A percentile compares a stretch with the other conserved stretches of the same genome.
Conservation (phyloP, 2,888 invertebrate genomes). For the Aphidius colemani region DNA sequence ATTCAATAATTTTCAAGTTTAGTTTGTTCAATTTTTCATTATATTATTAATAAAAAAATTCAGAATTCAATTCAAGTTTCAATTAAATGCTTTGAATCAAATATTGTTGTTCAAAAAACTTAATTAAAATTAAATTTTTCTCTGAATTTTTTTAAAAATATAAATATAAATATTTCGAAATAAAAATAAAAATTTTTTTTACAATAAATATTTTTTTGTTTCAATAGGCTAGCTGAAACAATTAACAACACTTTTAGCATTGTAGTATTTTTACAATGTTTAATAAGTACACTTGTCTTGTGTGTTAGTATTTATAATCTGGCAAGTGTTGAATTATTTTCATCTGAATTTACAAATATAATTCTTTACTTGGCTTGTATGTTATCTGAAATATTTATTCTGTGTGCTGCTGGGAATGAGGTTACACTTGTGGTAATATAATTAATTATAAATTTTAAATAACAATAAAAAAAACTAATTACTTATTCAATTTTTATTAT, state of each 20-base stretch:
- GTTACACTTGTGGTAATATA: slow-evolving; percentile 21
- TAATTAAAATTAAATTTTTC: background rate
- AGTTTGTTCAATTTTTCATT: background rate
- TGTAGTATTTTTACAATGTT: slow-evolving; percentile 18
- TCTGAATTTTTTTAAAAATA: background rate
- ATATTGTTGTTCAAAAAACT: background rate
- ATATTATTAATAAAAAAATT: too few relatives aligned
- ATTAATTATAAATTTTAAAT: background rate
- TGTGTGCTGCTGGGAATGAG: slow-evolving; percentile 29
- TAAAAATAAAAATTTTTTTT: too few relatives aligned
- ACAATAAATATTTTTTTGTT: too few relatives aligned
- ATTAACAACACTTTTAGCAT: slow-evolving; percentile 16
- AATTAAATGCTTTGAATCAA: too few relatives aligned
- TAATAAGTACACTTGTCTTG: slow-evolving; percentile 22
- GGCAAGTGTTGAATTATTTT: slow-evolving; percentile 19
- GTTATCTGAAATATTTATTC: slow-evolving; percentile 28
- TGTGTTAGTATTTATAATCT: slow-evolving; percentile 28
- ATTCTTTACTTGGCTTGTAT: slow-evolving; percentile 24
- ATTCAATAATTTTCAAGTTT: background rate
- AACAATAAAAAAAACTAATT: background rate
- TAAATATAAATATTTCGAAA: background rate
- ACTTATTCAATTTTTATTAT: background rate
- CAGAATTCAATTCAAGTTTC: too few relatives aligned
- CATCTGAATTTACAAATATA: slow-evolving; percentile 23
- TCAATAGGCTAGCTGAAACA: slow-evolving; percentile 22